Conservation (phyloP, 2,888 invertebrate species). For the Neria commutata region DNA sequence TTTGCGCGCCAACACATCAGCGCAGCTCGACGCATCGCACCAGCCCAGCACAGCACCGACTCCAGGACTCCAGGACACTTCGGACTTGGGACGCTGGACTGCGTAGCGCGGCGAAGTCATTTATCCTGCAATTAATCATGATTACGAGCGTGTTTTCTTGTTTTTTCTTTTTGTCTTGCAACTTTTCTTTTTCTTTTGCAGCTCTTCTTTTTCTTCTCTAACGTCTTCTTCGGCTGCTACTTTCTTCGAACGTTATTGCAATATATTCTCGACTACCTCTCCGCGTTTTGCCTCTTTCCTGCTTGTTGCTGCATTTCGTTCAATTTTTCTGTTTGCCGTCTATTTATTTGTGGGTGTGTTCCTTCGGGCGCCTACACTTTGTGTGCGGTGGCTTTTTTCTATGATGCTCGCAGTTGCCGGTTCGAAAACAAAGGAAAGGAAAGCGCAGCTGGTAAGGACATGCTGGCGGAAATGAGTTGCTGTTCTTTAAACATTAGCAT, state of each 20-base stretch:
- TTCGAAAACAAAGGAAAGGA: too few relatives aligned
- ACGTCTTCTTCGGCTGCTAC: slow-evolving; percentile 22
- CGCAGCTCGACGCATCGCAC: not conserved
- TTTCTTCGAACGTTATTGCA: not conserved
- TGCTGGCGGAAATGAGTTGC: too few relatives aligned
- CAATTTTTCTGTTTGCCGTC: not conserved
- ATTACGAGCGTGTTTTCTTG: slow-evolving; percentile 46
- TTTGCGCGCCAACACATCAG: slow-evolving; percentile 37
- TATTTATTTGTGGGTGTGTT: not conserved
- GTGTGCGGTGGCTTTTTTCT: not conserved
- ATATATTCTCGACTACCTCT: not conserved
- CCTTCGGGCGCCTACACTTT: not conserved
- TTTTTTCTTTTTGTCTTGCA: slow-evolving; percentile 20
- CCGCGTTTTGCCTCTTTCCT: slow-evolving; percentile 7
- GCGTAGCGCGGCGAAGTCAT: slow-evolving; percentile 43
- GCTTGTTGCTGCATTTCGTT: not conserved
- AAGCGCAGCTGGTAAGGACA: too few relatives aligned
- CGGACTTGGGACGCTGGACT: slow-evolving; percentile 6
- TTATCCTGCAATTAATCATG: slow-evolving; percentile 60
- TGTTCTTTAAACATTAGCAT: too few relatives aligned
- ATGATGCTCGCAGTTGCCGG: not conserved
- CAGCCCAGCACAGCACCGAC: not conserved
- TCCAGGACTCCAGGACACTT: not conserved
- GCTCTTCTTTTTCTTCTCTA: slow-evolving; percentile 19
- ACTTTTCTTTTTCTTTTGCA: slow-evolving; percentile 21